phyloP scores from a whole-genome alignment of 2,888 invertebrate genomes.

The Panopea generosa region DNA sequence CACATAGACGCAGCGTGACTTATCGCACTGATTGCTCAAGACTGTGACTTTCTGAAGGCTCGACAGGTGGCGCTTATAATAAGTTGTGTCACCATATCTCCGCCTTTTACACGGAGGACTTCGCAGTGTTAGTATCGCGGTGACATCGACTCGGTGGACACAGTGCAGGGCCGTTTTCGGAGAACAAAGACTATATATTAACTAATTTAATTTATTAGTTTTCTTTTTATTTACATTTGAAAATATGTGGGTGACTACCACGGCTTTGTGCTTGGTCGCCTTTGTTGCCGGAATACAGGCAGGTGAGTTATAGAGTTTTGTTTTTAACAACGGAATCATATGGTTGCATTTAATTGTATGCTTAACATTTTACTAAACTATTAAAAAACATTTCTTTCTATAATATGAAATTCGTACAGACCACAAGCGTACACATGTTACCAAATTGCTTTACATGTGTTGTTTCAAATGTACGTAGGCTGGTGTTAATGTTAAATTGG shows the following conservation, averaged over 20 bases:
- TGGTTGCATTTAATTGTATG: too few relatives aligned
- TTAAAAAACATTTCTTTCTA: too few relatives aligned
- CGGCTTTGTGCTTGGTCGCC: slow-evolving; percentile 36
- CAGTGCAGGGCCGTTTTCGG: neutral
- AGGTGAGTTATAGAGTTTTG: slow-evolving; percentile 21
- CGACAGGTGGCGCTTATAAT: slow-evolving; percentile 37
- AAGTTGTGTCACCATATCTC: slow-evolving; percentile 9
- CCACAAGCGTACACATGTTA: too few relatives aligned
- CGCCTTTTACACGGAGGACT: slow-evolving; percentile 10
- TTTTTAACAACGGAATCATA: neutral
- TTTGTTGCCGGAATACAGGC: slow-evolving; percentile 36
- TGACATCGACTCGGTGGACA: too few relatives aligned
- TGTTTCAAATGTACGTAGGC: too few relatives aligned
- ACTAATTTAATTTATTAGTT: too few relatives aligned
- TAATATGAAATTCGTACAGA: too few relatives aligned
- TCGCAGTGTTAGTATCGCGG: too few relatives aligned
- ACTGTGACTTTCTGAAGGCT: too few relatives aligned
- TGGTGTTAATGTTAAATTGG: too few relatives aligned
- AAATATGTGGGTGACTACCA: slow-evolving; percentile 14
- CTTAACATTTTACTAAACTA: too few relatives aligned
- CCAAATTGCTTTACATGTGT: too few relatives aligned
- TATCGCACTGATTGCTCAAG: slow-evolving; percentile 16
- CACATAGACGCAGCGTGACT: slow-evolving; percentile 26
- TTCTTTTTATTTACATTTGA: neutral
- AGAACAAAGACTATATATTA: slow-evolving; percentile 1